Evolutionary conservation across 2,797 vertebrate genomes (phyloP).

Genomic region (Syndactyla subalaris): DNA sequence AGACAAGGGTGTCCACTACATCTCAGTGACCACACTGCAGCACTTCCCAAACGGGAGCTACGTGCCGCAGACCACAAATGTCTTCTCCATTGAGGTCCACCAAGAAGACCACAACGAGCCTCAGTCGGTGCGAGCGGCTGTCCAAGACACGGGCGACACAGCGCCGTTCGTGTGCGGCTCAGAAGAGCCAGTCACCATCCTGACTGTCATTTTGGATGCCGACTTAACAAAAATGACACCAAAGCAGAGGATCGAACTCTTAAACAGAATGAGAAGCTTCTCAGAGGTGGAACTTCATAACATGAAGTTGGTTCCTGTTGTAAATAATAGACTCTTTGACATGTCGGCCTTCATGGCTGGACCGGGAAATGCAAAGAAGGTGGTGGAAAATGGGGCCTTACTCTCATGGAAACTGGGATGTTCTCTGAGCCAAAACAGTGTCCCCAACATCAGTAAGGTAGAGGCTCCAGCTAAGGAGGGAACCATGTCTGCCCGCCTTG

Average conservation of each 20-base stretch:
- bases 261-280: conserved; percentile 91
- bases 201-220: conserved; percentile 95
- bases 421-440: conserved; percentile 89
- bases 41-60: conserved; percentile 81
- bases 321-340: conserved; percentile 97
- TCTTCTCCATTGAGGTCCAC: conserved; percentile 93
- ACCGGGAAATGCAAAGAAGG: conserved; percentile 97
- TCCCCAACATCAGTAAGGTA: conserved; percentile 91
- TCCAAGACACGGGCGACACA: conserved; percentile 72
- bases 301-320: conserved; percentile 96
- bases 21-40: conserved; percentile 83
- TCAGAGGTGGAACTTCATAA: conserved; percentile 87
- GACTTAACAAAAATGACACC: conserved; percentile 97
- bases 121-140: conserved; percentile 77
- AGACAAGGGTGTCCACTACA: conserved; percentile 94
- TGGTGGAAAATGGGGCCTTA: conserved; percentile 95
- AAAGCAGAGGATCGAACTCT: conserved; percentile 87
- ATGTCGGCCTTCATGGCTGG: conserved; percentile 99
- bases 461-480: conserved; percentile 93
- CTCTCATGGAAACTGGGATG: conserved; percentile 97
- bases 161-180: conserved; percentile 81
- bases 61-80: conserved; percentile 81
- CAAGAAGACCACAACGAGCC: conserved; percentile 89
- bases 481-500: conserved; percentile 92
- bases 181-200: conserved; percentile 90